Base-by-base conservation (phyloP, 1,140 invertebrate species). In the Drosophila orosa region DNA sequence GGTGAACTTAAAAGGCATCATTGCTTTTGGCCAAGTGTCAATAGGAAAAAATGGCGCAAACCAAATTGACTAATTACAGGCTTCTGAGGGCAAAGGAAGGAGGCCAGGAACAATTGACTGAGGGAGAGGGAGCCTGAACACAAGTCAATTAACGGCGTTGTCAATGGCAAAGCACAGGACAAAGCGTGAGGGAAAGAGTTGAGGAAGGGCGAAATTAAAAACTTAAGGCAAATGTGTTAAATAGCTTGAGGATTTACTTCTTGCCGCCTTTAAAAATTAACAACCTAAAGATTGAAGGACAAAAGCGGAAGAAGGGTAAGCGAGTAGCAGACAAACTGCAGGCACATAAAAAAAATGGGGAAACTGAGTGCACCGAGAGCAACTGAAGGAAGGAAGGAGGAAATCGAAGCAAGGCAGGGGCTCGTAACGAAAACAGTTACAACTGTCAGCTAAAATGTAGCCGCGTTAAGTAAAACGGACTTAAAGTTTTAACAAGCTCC, bases 401-500 rank as follows among this genome's bases (percentile, higher is more conserved):
- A 63, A 57, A 60, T 68, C 52, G 65, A 65, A 74, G 61, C 67
- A 74, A 48, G 37, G 31, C 39, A 33, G 42, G 52, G 35, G 44
- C 65, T 54, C 31, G 31, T 27, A 74, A 27, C 72, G 58, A 57
- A 73, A 84, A 65, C 80, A 84, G 80, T 84, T 84, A 84, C 80
- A 84, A 84, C 83, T 87, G 83, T 87, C 84, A 87, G 80, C 75
- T 72, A 89, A 89, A 78, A 76, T 80, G 79, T 66, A 89, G 83
- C 80, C 84, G 82, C 85, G 84, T 87, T 87, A 89, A 87, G 83
- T 87, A 87, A 87, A 87, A 87, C 76, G 80, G 83, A 87, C 83
- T 87, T 89, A 87, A 87, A 87, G 83, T 87, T 87, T 87, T 87
- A 87, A 87, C 83, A 89, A 86, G 83, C 83, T 87, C 58, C 62